Conservation (phyloP, 2,888 invertebrate species). For the Ptycholaimellus sp. region DNA sequence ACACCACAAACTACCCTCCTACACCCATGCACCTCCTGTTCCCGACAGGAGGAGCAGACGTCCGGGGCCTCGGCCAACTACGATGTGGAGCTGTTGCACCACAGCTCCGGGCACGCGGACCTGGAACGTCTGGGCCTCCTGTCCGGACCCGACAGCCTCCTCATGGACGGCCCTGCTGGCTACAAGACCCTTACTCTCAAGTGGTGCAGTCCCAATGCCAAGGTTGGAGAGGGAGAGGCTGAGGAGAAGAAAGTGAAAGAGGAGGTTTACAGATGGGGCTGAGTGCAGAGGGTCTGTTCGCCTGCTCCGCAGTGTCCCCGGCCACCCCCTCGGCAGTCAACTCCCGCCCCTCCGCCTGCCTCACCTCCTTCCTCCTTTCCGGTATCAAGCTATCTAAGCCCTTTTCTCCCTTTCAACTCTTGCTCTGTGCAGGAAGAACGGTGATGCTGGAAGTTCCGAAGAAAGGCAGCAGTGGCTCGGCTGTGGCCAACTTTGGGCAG, state of each 20-base stretch:
- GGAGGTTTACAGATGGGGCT: too few species aligned
- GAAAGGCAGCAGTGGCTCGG: background rate
- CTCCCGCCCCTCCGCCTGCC: conserved; percentile 77
- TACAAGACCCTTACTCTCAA: conserved; percentile 66
- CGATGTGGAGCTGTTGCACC: conserved; percentile 83
- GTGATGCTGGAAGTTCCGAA: conserved; percentile 17
- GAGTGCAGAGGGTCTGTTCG: too few species aligned
- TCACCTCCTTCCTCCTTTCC: conserved; percentile 84
- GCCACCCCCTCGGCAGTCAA: conserved; percentile 90
- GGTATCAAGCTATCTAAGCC: too few species aligned
- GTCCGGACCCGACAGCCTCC: background rate
- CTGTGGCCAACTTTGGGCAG: too few species aligned
- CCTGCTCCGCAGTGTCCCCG: conserved; percentile 40
- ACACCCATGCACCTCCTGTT: too few species aligned
- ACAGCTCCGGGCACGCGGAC: conserved; percentile 10
- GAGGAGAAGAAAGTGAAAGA: too few species aligned
- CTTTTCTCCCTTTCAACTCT: too few species aligned
- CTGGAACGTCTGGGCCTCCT: conserved; percentile 9
- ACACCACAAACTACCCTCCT: too few species aligned
- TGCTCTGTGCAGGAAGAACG: too few species aligned
- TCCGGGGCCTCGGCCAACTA: conserved; percentile 86
- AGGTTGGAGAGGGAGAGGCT: too few species aligned
- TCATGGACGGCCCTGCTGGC: conserved; percentile 7
- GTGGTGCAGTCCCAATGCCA: conserved; percentile 65
- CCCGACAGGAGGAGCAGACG: conserved; percentile 13